phyloP scores from a whole-genome alignment of 2,888 invertebrate genomes.

The Drosophila austrosaltans region DNA sequence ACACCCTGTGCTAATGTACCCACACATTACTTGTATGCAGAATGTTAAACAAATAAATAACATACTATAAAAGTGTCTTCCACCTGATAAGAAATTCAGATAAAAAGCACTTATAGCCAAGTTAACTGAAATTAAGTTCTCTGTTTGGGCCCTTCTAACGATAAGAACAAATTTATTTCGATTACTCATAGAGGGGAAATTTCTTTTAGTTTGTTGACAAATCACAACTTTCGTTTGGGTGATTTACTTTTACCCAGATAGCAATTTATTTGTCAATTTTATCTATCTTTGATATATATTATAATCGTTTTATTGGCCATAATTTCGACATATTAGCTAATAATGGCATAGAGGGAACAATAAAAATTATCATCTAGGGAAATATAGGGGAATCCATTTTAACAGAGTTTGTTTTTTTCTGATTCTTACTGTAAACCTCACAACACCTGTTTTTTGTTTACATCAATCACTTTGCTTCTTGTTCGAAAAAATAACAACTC shows the following conservation, averaged over 20 bases:
- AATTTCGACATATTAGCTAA: no score
- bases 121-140: not conserved
- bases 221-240: no score
- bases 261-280: no score
- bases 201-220: no score
- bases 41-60: conserved; percentile 50
- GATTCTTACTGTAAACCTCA: conserved; percentile 1
- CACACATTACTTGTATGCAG: conserved; percentile 15
- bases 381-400: no score
- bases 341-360: no score
- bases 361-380: no score
- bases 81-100: conserved; percentile 21
- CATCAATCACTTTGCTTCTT: not conserved
- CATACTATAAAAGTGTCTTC: conserved; percentile 24
- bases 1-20: conserved; percentile 16
- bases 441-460: conserved; percentile 32
- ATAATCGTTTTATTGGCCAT: no score
- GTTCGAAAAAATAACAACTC: no score
- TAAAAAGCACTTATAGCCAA: conserved; percentile 4
- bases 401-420: not conserved
- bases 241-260: no score
- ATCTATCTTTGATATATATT: no score
- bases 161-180: not conserved
- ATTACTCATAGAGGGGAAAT: not conserved
- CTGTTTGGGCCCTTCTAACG: not conserved